Evolutionary conservation across 2,797 vertebrate species (phyloP), one percentile per base, ranked within the genome.

Genomic region (Cirrhinus mrigala): DNA sequence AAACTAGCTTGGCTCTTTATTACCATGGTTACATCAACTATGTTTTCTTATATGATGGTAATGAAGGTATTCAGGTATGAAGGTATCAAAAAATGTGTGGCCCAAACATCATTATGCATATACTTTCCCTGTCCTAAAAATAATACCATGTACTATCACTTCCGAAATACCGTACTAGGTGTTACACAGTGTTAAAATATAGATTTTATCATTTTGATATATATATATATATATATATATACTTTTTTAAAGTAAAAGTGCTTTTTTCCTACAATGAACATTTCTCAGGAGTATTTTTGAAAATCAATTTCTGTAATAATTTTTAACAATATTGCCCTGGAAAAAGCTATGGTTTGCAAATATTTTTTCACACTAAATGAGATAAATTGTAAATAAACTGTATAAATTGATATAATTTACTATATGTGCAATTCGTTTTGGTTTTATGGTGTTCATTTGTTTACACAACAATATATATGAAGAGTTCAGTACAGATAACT

Each of bases 21-120:
- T 70, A n/a, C 50, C 79, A 56, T 81, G 79, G 79, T 70, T 44
- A 81, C 29, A 70, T 56, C 22, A 70, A 70, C 29, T 69, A 52
- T 68, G 29, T 8, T 15, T 69, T 70, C 79, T 50, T 27, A 70
- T 44, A 58, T 44, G 3, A n/a, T 33, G 79, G 20, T 22, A 50
- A 52, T 22, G 20, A 68, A 68, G 40, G 54, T 62, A 62, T 62
- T 27, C 56, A 58, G n/a, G 15, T 18, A 66, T 33, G 18, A 33
- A 52, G 6, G 29, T 18, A 66, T 79, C n/a, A 20, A 48, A 15
- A 66, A 22, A 66, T 48, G 16, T 66, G 16, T 24, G 33, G 78
- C 40, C 16, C 20, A 29, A 79, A 79, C 79, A 80, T 52, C 44
- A 52, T 74, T 16, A 22, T 64, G 9, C 24, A 76, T 24, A 14